Evolutionary conservation across 2,797 vertebrate species (phyloP), one percentile per base, ranked within the genome.

Genomic region (Craterocephalus amniculus): DNA sequence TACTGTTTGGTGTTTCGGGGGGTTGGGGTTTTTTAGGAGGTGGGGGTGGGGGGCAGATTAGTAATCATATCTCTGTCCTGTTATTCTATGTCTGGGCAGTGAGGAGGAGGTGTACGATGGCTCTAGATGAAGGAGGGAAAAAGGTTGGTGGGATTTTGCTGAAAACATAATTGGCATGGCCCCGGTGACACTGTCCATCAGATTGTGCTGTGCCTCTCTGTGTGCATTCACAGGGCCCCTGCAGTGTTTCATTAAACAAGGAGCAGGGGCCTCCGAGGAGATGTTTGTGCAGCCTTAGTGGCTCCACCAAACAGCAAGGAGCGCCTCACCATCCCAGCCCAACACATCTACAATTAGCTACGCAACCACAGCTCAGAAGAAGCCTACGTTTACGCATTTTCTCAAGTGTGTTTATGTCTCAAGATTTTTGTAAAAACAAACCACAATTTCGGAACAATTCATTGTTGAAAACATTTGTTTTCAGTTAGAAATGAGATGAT

Each of bases 151-250:
- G 84, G 76, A 75, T 73, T 80, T 85, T 75, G 87, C 81, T 91
- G 90, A 92, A 91, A 92, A 89, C 88, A 91, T 93, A 94, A 94
- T 93, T 94, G 89, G 78, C 86, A 70, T 89, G 88, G 88, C 89
- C 90, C 66, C 77, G 0, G 76, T 91, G 90, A 93, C 91, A 91
- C 86, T 87, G 88, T 87, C 84, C 68, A 69, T 92, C 89, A 92
- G 84, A 86, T 78, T 85, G 86, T 61, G 90, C 85, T 80, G 78
- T 77, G 86, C 85, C 82, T 86, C 88, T 85, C 83, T 79, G 83
- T 89, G 87, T 86, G 86, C 74, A 77, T 85, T 87, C 56, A 20
- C 75, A 22, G 81, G 87, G 89, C 87, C 91, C 84, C 89, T 84
- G 83, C 79, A 31, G 88, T 80, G 88, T 93, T 93, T 92, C 90